Base-by-base conservation (phyloP, 2,113 vertebrate genomes). In the Oreochromis tanganicae region DNA sequence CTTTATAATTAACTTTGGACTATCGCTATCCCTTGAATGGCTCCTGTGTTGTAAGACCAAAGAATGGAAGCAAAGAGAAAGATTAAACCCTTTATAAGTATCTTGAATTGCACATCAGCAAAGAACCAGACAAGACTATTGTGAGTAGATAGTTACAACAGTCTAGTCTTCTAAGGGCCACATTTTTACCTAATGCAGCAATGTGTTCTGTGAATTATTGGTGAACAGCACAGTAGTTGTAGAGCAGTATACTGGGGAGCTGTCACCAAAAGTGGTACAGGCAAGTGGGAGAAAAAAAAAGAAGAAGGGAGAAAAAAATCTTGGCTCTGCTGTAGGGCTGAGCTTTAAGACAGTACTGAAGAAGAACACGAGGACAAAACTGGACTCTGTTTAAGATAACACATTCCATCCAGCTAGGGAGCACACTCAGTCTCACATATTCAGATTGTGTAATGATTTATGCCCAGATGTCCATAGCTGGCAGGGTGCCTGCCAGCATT, bases 401-500 rank as follows among this genome's bases (percentile, higher is more conserved):
- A 81, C 57, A 61, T 73, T 63, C 73, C 57, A 87, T 78, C 87
- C 80, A 90, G 80, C 83, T 6, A 57, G 6, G 34, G 73, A 87
- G 57, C 82, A 83, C 82, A 84, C 83, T 66, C 79, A 85, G 61
- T n/a, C 71, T 90, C 61, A 78, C 73, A 86, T 91, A 84, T 93
- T 94, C 81, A 91, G 82, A 84, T 85, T 89, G 81, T 84, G 86
- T 66, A 63, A 16, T 89, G 86, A 92, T 92, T 93, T 90, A 91
- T 90, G 66, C 89, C 83, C 90, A 88, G 86, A 90, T 92, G 89
- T 91, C 84, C 66, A n/a, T 82, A 85, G 56, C 66, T 91, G 88
- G 86, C 21, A 36, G 55, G 38, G 63, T 89, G 71, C 85, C 90
- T 87, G 81, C 80, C 83, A 87, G 46, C 81, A 29, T 66, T 88